phyloP scores from a whole-genome alignment of 2,797 vertebrate genomes.

The Clarias laeviceps region DNA sequence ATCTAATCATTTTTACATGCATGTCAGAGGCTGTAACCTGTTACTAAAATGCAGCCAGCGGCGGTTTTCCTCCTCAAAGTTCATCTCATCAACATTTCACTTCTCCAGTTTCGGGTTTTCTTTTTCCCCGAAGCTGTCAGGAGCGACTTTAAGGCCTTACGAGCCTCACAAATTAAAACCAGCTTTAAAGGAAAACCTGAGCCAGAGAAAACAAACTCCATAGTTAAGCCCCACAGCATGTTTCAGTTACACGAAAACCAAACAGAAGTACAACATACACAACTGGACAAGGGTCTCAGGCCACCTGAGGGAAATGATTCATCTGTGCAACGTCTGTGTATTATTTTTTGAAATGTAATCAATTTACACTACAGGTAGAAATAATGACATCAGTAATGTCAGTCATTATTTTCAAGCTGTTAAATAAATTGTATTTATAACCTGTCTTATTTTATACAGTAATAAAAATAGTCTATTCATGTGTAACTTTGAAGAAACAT shows the following conservation, averaged over 20 bases:
- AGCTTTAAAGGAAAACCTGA: constrained; percentile 68
- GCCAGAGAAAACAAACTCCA: constrained; percentile 39
- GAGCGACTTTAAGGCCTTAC: constrained; percentile 55
- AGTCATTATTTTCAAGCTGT: background rate
- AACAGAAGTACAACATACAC: constrained; percentile 33
- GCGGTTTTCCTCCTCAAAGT: constrained; percentile 66
- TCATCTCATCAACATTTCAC: constrained; percentile 64
- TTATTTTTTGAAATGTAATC: background rate
- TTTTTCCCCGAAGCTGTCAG: constrained; percentile 66
- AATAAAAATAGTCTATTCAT: background rate
- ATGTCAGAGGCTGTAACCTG: constrained; percentile 71
- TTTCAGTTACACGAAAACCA: constrained; percentile 20
- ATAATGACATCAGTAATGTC: background rate
- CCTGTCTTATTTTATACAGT: background rate
- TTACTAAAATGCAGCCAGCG: constrained; percentile 68
- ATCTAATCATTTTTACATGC: constrained; percentile 67
- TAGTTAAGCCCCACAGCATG: constrained; percentile 32
- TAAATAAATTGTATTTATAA: background rate
- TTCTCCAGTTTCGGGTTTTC: constrained; percentile 79
- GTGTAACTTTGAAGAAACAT: background rate
- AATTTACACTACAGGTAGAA: background rate
- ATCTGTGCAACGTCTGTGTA: background rate
- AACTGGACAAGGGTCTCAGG: constrained; percentile 11
- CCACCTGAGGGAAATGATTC: constrained; percentile 24
- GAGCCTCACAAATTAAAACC: constrained; percentile 82